Conservation (phyloP, 1,140 invertebrate species). For the Eumaeus atala region DNA sequence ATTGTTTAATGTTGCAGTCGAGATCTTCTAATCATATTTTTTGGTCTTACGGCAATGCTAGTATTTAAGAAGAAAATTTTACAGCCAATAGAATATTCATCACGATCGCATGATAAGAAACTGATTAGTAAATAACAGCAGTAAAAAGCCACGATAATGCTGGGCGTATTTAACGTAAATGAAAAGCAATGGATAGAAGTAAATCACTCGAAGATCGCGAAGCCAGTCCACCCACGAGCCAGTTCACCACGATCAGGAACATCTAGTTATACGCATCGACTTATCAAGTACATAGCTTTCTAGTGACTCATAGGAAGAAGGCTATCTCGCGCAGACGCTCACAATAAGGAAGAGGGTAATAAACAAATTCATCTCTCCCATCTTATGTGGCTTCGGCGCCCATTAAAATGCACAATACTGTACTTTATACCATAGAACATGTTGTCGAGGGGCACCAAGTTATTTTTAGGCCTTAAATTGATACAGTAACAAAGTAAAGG, state of each 20-base stretch:
- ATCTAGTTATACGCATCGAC: slow-evolving; percentile 52
- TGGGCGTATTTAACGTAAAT: background rate
- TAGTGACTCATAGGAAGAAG: slow-evolving; percentile 73
- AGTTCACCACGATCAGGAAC: slow-evolving; percentile 34
- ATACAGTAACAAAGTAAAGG: slow-evolving; percentile 66
- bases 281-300: slow-evolving; percentile 67
- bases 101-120: background rate
- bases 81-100: too few relatives aligned
- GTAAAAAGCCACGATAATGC: slow-evolving; percentile 1
- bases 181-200: slow-evolving; percentile 10
- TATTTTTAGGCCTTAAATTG: slow-evolving; percentile 69
- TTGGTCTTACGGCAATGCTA: too few relatives aligned
- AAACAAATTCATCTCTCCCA: slow-evolving; percentile 72
- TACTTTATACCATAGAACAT: slow-evolving; percentile 57
- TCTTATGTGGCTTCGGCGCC: slow-evolving; percentile 65
- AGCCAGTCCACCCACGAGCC: slow-evolving; percentile 52
- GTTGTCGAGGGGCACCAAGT: slow-evolving; percentile 47
- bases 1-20: too few relatives aligned
- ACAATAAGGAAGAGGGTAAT: slow-evolving; percentile 74
- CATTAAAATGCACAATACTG: slow-evolving; percentile 72
- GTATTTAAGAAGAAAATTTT: too few relatives aligned
- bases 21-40: too few relatives aligned
- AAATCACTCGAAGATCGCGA: slow-evolving; percentile 22
- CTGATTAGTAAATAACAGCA: background rate
- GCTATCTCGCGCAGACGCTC: slow-evolving; percentile 69